Conservation (phyloP, 2,113 vertebrate species). For the Ranitomeya imitator region DNA sequence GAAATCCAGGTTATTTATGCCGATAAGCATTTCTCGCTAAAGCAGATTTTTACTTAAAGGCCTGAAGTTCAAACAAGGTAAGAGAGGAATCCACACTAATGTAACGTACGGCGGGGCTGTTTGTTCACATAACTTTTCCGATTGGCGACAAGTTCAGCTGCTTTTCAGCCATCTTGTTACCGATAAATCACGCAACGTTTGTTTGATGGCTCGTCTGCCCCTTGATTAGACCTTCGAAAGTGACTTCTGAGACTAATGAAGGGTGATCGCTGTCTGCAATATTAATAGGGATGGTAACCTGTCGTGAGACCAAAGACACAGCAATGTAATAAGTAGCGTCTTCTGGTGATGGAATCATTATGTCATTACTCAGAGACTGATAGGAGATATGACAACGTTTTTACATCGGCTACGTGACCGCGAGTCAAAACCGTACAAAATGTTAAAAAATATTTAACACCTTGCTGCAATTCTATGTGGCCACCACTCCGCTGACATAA, state of each 20-base stretch:
- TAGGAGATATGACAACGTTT: not conserved
- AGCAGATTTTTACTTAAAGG: conserved; percentile 45
- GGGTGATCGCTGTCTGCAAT: not conserved
- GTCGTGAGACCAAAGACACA: not conserved
- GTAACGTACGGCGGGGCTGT: not conserved
- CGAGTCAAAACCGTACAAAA: too few relatives aligned
- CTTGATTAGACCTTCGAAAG: not conserved
- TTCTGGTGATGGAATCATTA: not conserved
- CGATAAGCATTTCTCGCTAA: conserved; percentile 49
- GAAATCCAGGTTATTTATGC: conserved; percentile 52
- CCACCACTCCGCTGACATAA: too few relatives aligned
- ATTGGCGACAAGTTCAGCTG: not conserved
- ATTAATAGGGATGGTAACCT: not conserved
- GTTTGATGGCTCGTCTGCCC: not conserved
- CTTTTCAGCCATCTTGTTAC: conserved; percentile 17
- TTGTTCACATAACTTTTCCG: conserved; percentile 27
- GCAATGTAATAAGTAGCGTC: not conserved
- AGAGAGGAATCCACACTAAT: not conserved
- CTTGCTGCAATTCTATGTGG: too few relatives aligned
- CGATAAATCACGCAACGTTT: not conserved
- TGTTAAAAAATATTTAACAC: too few relatives aligned
- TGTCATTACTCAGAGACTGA: not conserved
- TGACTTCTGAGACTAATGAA: not conserved
- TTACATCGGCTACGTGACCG: not conserved
- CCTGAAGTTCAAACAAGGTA: conserved; percentile 49